Conservation (phyloP, 2,797 vertebrate species). For the Harpagifer antarcticus region DNA sequence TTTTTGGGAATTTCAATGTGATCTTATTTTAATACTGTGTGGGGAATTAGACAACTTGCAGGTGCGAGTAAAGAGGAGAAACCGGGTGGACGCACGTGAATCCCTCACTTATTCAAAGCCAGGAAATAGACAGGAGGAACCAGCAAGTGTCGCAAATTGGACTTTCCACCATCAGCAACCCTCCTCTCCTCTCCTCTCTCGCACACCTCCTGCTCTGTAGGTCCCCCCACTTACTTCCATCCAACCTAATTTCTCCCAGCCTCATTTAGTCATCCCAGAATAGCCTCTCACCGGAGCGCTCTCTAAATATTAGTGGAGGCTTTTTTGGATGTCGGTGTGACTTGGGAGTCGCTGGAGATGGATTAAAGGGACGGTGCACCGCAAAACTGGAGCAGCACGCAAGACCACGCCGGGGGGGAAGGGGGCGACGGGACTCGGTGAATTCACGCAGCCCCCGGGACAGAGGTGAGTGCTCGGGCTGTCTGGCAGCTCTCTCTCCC, state of each 20-base stretch:
- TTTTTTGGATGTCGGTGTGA: conserved; percentile 53
- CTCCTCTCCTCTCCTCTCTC: conserved; percentile 17
- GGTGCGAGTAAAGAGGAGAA: conserved; percentile 41
- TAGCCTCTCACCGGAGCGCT: conserved; percentile 46
- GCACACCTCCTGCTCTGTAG: conserved; percentile 30
- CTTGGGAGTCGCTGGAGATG: conserved; percentile 66
- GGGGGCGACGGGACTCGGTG: conserved; percentile 85
- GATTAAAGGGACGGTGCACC: conserved; percentile 76
- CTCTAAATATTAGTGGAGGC: background rate
- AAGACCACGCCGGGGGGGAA: conserved; percentile 83
- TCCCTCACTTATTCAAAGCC: conserved; percentile 49
- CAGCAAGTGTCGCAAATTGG: conserved; percentile 72
- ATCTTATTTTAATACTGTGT: background rate
- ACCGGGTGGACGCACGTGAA: conserved; percentile 66
- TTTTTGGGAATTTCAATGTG: background rate
- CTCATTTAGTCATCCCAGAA: conserved; percentile 41
- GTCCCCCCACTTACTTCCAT: conserved; percentile 46
- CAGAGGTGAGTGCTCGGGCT: conserved; percentile 81
- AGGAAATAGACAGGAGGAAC: conserved; percentile 39
- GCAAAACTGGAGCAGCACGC: conserved; percentile 87
- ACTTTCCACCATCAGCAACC: conserved; percentile 75
- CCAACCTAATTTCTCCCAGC: conserved; percentile 28
- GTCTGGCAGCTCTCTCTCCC: conserved; percentile 6
- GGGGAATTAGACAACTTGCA: conserved; percentile 14
- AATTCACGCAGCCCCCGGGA: conserved; percentile 86